A percentile compares a stretch with the other conserved stretches of the same genome.
Conservation (phyloP, 1,140 invertebrate species). For the Calosoma granatense region DNA sequence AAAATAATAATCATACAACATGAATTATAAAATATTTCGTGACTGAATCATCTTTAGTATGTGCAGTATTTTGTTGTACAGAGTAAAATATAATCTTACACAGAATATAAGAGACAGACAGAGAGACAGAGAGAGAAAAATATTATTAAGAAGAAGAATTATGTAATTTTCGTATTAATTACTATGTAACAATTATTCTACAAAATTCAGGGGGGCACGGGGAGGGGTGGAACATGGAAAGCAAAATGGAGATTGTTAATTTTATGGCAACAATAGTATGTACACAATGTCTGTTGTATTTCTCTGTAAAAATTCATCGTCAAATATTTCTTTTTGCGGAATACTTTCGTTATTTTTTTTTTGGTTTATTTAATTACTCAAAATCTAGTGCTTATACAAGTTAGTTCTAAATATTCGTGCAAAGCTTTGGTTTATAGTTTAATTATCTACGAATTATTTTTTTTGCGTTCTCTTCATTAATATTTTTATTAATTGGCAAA, state of each 20-base stretch:
- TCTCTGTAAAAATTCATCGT: neutral
- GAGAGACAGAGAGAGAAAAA: neutral
- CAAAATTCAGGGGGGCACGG: neutral
- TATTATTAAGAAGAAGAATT: neutral
- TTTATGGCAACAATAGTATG: neutral
- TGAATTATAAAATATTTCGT: constrained; percentile 9
- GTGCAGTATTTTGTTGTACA: neutral
- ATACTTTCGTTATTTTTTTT: neutral
- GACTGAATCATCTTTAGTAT: neutral
- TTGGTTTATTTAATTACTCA: neutral
- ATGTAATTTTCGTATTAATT: neutral
- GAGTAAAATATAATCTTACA: neutral
- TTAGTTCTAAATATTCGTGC: neutral
- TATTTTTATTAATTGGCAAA: neutral
- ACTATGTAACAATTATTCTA: neutral
- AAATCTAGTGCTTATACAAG: neutral
- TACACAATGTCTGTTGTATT: neutral
- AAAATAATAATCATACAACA: neutral
- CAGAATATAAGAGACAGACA: neutral
- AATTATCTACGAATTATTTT: no score
- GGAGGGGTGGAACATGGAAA: no score
- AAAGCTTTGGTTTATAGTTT: no score
- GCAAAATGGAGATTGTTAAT: neutral
- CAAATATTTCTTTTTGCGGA: neutral
- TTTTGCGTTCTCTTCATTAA: neutral